Evolutionary conservation across 1,140 invertebrate genomes (phyloP), one percentile per base, ranked within the genome.

Genomic region (Teleogryllus occipitalis): DNA sequence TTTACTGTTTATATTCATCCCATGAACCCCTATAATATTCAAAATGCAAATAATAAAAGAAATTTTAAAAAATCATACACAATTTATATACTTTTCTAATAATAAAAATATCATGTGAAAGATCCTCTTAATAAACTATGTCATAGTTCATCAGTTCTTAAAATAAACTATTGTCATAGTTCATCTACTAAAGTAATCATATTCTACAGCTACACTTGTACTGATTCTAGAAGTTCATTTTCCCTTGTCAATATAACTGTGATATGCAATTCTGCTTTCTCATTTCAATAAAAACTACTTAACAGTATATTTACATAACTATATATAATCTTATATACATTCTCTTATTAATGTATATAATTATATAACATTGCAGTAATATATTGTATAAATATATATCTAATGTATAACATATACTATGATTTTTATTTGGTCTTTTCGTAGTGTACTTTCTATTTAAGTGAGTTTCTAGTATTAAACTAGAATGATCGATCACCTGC

Each of bases 231-330:
- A 21, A 47, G 47, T 21, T 77, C 48, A 18, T 77, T 21, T 54
- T 48, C n/a, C 22, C 76, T 48, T 10, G 18, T 65, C 18, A 65
- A 47, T 74, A 79, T 73, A 79, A 39, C n/a, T 79, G 27, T 79
- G 78, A 79, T 79, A 79, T 79, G 78, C 78, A 79, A 75, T 49
- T 75, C 46, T 74, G 73, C 48, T 74, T 75, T 75, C 75, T 77
- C 27, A 39, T 77, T 77, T 47, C 21, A 48, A 48, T 79, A 79
- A 49, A 74, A 79, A 79, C 78, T 79, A 79, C 73, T 39, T 75
- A 79, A 79, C 78, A 79, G 78, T 75, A 75, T 79, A 79, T 79
- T 75, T 79, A 79, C 78, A 79, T 79, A 79, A 79, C 73, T 79
- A 47, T 79, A 75, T 72, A 79, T 79, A 74, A 73, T 79, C 46